Evolutionary conservation across 2,113 vertebrate genomes (phyloP).

Genomic region (Hydrochoerus hydrochaeris): DNA sequence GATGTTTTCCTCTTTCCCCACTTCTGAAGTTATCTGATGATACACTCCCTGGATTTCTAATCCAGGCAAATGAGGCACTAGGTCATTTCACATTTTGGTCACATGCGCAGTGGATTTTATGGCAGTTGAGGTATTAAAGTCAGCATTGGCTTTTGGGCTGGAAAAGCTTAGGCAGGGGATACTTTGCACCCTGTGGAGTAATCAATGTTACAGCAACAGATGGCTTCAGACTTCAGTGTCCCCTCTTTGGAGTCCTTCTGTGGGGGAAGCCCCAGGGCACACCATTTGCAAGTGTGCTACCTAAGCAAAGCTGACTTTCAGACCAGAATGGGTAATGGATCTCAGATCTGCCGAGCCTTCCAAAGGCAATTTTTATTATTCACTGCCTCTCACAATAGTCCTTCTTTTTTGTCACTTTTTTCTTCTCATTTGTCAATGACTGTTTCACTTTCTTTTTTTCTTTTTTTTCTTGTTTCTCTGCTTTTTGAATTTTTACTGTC

Average conservation of each 20-base stretch:
- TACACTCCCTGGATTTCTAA: not conserved
- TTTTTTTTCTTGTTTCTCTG: not conserved
- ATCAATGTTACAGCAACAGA: not conserved
- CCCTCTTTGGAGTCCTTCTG: not conserved
- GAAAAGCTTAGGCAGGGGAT: slow-evolving; percentile 31
- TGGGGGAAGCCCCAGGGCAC: not conserved
- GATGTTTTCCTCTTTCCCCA: not conserved
- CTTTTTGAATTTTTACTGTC: not conserved
- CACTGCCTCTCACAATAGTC: not conserved
- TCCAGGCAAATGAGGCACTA: not conserved
- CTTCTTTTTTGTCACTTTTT: not conserved
- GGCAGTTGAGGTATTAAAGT: not conserved
- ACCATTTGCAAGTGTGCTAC: not conserved
- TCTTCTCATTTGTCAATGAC: not conserved
- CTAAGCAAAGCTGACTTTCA: not conserved
- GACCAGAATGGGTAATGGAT: not conserved
- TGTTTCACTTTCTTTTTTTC: not conserved
- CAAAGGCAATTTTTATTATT: not conserved
- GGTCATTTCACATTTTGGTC: not conserved
- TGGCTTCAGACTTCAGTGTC: not conserved
- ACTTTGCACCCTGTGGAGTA: not conserved
- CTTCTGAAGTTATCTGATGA: not conserved
- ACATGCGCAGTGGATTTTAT: not conserved
- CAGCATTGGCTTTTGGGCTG: not conserved
- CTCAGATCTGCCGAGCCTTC: not conserved